Evolutionary conservation across 2,888 invertebrate species (phyloP), one percentile per base, ranked within the genome.

Genomic region (Melieria omissa): DNA sequence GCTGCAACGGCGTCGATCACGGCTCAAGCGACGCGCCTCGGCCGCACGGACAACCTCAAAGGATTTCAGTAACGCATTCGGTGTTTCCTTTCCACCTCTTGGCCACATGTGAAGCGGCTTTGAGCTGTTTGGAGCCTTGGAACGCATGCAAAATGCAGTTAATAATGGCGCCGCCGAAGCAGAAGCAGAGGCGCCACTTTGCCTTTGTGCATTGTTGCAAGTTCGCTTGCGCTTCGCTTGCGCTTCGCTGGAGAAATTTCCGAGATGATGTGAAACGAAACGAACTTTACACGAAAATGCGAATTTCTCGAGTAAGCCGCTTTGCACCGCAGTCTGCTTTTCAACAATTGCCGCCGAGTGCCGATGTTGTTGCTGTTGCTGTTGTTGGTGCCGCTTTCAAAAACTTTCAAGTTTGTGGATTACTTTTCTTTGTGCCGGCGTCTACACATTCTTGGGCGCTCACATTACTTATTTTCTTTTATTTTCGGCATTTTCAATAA

Each of bases 131-230:
- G 58, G 67, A 57, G 60, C 60, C 47, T 6, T 14, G 29, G 47
- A 66, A 54, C 45, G 63, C 57, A 65, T 65, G 60, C 65, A 55
- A 65, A 49, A 54, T 54, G 12, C 60, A 66, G 65, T 71, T 61
- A 58, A 60, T 60, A 65, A 67, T 29, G 29, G 29, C 29, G 29
- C 29, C 29, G 29, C 12, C 42, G n/a, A 14, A n/a, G 6, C 9
- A 44, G 6, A 44, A 60, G 5, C 14, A 58, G 47, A 60, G 52
- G 49, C 52, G 52, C 29, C 83, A 82, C 82, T 82, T 83, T 78
- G 83, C 79, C 78, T 78, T 83, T 82, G 81, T 83, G 81, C 82
- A 81, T 82, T 82, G 82, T 83, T 80, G 77, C 82, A 83, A 82
- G 80, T 82, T 83, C 79, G 81, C 80, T 80, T 82, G 81, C 81